Percentiles rank a stretch among this genome's conserved stretches.
Conservation (phyloP, 2,113 vertebrate genomes). For the Gymnocephalus cernua region DNA sequence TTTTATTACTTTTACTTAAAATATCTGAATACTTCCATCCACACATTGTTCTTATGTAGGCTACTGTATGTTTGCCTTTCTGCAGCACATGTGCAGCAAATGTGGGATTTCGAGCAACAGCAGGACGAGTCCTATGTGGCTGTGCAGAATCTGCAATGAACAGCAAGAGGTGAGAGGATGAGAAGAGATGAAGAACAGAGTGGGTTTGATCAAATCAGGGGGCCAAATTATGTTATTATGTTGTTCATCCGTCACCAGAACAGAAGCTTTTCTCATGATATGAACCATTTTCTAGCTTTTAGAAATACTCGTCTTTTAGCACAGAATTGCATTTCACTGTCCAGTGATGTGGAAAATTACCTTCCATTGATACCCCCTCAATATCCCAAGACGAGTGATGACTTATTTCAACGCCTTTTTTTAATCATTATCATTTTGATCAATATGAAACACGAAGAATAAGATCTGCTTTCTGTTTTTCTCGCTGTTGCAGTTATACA, state of each 20-base stretch:
- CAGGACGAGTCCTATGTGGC: slow-evolving; percentile 87
- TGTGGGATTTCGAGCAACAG: slow-evolving; percentile 90
- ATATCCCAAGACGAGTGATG: neutral
- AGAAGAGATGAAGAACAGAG: neutral
- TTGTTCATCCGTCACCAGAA: neutral
- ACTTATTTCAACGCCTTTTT: slow-evolving; percentile 14
- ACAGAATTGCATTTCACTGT: slow-evolving; percentile 46
- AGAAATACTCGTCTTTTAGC: slow-evolving; percentile 9
- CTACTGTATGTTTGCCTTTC: slow-evolving; percentile 21
- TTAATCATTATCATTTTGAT: slow-evolving; percentile 7
- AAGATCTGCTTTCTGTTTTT: neutral
- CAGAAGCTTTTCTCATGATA: neutral
- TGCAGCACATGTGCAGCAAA: slow-evolving; percentile 92
- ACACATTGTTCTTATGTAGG: slow-evolving; percentile 22
- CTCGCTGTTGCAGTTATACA: slow-evolving; percentile 18
- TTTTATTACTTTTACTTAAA: neutral
- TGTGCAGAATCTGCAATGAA: slow-evolving; percentile 95
- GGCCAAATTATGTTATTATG: slow-evolving; percentile 9
- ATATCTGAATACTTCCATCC: neutral
- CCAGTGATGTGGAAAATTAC: slow-evolving; percentile 48
- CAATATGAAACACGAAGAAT: neutral
- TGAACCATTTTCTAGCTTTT: slow-evolving; percentile 19
- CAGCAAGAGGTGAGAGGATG: slow-evolving; percentile 90
- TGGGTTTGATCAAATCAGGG: neutral
- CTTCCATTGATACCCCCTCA: slow-evolving; percentile 17